phyloP scores from a whole-genome alignment of 2,888 invertebrate species.

The Andricus quercusramuli region DNA sequence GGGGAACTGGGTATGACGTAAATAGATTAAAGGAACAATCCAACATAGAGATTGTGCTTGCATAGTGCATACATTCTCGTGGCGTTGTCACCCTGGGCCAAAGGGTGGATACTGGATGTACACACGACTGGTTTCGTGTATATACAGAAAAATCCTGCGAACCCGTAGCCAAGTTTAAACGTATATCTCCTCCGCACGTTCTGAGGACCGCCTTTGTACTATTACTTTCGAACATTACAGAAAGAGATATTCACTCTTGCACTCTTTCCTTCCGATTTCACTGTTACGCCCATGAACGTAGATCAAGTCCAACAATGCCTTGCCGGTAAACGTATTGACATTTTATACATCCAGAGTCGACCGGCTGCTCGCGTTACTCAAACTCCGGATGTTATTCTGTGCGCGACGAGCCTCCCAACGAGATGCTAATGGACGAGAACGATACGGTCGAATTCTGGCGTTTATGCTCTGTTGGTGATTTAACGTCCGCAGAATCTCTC shows the following conservation, averaged over 20 bases:
- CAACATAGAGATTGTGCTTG: slow-evolving; percentile 58
- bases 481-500: slow-evolving; percentile 49
- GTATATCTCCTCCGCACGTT: slow-evolving; percentile 31
- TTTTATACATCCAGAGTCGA: slow-evolving; percentile 64
- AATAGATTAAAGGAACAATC: slow-evolving; percentile 55
- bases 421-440: slow-evolving; percentile 66
- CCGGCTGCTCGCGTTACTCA: slow-evolving; percentile 66
- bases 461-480: slow-evolving; percentile 56
- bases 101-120: slow-evolving; percentile 45
- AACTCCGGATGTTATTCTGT: slow-evolving; percentile 67
- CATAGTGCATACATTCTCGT: slow-evolving; percentile 62
- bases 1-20: not conserved
- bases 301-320: slow-evolving; percentile 71
- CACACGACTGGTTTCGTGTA: slow-evolving; percentile 17
- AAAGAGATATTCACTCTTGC: slow-evolving; percentile 57
- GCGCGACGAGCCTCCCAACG: slow-evolving; percentile 57
- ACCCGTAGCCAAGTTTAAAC: slow-evolving; percentile 26
- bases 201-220: slow-evolving; percentile 54
- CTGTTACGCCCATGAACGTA: slow-evolving; percentile 66
- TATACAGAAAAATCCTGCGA: slow-evolving; percentile 18
- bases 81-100: slow-evolving; percentile 61
- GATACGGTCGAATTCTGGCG: slow-evolving; percentile 59
- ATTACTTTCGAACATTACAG: slow-evolving; percentile 60
- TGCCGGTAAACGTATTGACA: slow-evolving; percentile 72
- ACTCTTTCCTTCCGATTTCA: slow-evolving; percentile 42